Conservation (phyloP, 2,888 invertebrate genomes). For the Clusia tigrina region DNA sequence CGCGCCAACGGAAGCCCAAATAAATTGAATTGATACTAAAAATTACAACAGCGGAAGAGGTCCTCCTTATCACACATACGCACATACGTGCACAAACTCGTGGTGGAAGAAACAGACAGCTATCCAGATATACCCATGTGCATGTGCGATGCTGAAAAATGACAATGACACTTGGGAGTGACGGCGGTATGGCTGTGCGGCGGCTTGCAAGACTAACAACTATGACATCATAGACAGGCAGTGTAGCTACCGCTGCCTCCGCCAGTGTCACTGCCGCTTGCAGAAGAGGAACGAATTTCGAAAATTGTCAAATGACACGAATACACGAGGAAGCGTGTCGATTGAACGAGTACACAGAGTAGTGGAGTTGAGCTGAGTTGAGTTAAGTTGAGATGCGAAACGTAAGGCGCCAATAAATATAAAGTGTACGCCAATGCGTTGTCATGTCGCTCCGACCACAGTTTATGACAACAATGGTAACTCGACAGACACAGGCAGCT, state of each 20-base stretch:
- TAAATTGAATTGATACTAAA: not conserved
- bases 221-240: slow-evolving; percentile 1
- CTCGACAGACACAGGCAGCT: not conserved
- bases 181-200: not conserved
- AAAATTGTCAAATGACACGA: slow-evolving; percentile 11
- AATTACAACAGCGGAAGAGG: not conserved
- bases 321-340: not conserved
- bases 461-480: slow-evolving; percentile 15
- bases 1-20: too few relatives aligned
- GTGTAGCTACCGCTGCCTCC: not conserved
- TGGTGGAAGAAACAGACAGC: not conserved
- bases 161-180: slow-evolving; percentile 1
- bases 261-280: too few relatives aligned
- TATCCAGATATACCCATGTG: not conserved
- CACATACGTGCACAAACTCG: not conserved
- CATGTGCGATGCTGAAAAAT: not conserved
- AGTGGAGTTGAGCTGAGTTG: not conserved
- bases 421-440: slow-evolving; percentile 5
- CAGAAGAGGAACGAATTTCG: not conserved
- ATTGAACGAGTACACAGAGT: not conserved
- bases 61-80: too few relatives aligned
- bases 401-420: not conserved
- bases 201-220: not conserved
- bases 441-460: slow-evolving; percentile 13
- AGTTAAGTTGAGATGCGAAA: not conserved